Evolutionary conservation across 2,113 vertebrate species (phyloP).

Genomic region (Leucoraja erinaceus): DNA sequence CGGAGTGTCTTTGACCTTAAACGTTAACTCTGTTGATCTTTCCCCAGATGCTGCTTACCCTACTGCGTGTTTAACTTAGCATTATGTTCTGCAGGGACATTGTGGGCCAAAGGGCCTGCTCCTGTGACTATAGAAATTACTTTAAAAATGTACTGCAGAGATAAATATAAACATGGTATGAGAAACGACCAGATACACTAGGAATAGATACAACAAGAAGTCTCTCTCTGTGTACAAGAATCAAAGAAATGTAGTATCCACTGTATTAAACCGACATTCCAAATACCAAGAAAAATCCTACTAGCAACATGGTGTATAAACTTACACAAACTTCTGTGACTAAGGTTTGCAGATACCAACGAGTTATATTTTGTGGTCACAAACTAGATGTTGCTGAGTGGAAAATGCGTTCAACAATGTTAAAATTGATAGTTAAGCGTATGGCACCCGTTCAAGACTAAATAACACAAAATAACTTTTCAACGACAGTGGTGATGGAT

Average conservation of each 20-base stretch:
- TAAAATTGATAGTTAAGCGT: background rate
- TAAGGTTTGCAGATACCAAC: background rate
- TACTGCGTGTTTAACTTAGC: too few species aligned
- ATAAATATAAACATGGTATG: background rate
- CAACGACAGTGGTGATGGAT: background rate
- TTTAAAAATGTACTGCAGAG: background rate
- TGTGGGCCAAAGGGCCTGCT: too few species aligned
- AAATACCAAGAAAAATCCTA: background rate
- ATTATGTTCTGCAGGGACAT: too few species aligned
- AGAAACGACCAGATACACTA: background rate
- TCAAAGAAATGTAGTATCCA: background rate
- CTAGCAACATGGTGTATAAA: background rate
- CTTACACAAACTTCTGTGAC: background rate
- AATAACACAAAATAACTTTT: background rate
- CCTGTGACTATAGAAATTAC: background rate
- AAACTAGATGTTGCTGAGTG: background rate
- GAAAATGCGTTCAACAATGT: background rate
- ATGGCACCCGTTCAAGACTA: conserved; percentile 1
- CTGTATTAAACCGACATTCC: background rate
- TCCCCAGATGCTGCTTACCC: too few species aligned
- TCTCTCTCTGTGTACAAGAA: background rate
- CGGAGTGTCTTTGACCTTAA: too few species aligned
- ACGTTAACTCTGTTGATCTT: too few species aligned
- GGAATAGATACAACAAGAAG: background rate
- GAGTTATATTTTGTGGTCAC: conserved; percentile 25